phyloP scores from a whole-genome alignment of 2,797 vertebrate species.

The Sebastiscus tertius region DNA sequence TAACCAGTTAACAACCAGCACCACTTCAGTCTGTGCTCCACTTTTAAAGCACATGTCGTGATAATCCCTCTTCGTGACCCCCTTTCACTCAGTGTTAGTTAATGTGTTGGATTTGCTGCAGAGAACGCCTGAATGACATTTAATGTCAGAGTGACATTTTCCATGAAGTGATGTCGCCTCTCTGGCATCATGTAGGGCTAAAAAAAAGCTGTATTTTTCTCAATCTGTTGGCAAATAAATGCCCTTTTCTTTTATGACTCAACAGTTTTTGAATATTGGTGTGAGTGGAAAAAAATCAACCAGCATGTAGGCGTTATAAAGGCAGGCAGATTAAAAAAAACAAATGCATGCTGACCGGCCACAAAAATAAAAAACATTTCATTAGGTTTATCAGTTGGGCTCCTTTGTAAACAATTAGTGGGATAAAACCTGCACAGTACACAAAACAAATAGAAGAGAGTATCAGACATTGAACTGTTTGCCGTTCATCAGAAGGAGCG shows the following conservation, averaged over 20 bases:
- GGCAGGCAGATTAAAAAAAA: no score
- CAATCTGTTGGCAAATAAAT: not conserved
- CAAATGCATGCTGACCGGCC: no score
- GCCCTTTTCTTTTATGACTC: not conserved
- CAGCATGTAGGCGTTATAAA: no score
- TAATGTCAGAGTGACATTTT: not conserved
- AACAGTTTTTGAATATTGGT: no score
- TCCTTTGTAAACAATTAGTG: no score
- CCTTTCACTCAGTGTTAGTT: not conserved
- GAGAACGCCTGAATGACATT: not conserved
- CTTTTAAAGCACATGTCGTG: not conserved
- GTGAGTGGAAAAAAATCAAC: no score
- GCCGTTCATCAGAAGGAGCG: not conserved
- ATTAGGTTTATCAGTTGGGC: no score
- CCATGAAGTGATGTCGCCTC: not conserved
- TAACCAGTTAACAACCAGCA: not conserved
- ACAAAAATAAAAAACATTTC: no score
- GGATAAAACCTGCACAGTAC: no score
- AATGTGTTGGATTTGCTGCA: not conserved
- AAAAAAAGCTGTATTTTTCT: not conserved
- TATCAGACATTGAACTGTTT: no score
- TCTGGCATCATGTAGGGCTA: not conserved
- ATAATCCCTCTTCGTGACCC: not conserved
- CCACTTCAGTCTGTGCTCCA: not conserved
- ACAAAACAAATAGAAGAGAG: no score